Base-by-base conservation (phyloP, 2,113 vertebrate species). In the Cynoglossus semilaevis region DNA sequence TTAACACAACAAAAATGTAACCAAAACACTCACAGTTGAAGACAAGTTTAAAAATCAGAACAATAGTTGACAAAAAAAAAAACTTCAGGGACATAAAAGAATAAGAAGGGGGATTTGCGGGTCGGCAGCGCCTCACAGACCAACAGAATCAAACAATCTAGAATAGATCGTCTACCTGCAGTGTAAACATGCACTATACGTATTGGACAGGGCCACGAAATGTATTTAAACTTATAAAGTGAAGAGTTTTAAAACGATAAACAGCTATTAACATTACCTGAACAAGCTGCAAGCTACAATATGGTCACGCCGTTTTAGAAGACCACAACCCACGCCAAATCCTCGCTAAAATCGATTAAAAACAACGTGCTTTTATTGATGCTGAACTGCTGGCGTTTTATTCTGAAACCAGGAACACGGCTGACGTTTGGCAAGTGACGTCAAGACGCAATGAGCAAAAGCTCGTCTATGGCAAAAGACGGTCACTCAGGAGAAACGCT, bases 351-450 rank as follows among this genome's bases (percentile, higher is more conserved):
- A 7, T 5, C 14, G 3, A 15, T 53, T 13, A 14, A 11, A 12
- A 41, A 14, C 38, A 11, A 11, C 38, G 14, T 13, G 14, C 38
- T 41, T 41, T 41, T 13, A 29, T n/a, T 45, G 8, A 3, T 2
- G 12, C 1, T 11, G 0, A 0, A n/a, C 16, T 2, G 16, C 10
- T 34, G 46, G 45, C 35, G 43, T 49, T 76, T 72, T 62, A 62
- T 68, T 66, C n/a, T 22, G 50, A 64, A 64, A 65, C 41, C 45
- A 44, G 56, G 65, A 76, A 62, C 22, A 12, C 1, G 10, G 4
- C 15, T 18, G 19, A 43, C 51, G 68, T 46, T 9, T 0, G 3
- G 9, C 2, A 0, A 2, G 0, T 64, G 63, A 77, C 74, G 79
- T 69, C 60, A 74, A 1, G 13, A 75, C 71, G 67, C 60, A 60